Base-by-base conservation (phyloP, 2,113 vertebrate species). In the Australoheros scitulus region DNA sequence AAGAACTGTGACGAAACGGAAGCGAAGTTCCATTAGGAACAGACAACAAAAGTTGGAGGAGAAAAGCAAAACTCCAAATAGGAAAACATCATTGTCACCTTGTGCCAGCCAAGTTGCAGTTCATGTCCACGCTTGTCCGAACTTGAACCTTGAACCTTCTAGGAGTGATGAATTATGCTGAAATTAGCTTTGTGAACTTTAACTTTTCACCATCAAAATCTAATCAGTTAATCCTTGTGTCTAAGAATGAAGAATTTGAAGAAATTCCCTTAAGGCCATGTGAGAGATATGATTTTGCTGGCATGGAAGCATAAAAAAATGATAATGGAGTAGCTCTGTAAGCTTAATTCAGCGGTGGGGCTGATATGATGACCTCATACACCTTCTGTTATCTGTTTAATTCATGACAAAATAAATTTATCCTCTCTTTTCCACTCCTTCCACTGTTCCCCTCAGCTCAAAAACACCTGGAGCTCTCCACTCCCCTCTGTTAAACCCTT, bases 391-490 rank as follows among this genome's bases (percentile, higher is more conserved):
- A 77, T 63, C 63, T 60, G 14, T 64, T 52, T 61, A 61, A 63
- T 79, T 68, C 65, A 17, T 15, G 7, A 4, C 41, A 63, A 72
- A 72, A 72, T 72, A 55, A 9, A 72, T 55, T 38, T 61, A 22
- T 76, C 34, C 13, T 72, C 79, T 63, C 61, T 64, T 61, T 70
- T 43, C 41, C 24, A 74, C 64, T 72, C 32, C 52, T 59, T 65
- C 43, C 17, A 43, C 72, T 82, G 8, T 58, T 74, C 78, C 38
- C 77, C 18, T 79, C 63, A 65, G 59, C 76, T 82, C 41, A 11
- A 72, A 85, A 88, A 79, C 79, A 86, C 80, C 79, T 88, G 87
- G 85, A 74, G 47, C 59, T 24, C 43, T 18, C 50, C 61, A 32
- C 2, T 79, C 72, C 56, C 61, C 41, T 47, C 57, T 61, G 72